These are phyloP conservation scores for Hepsetus odoe DNA, from an alignment of 2,113 vertebrate species.

Conservation along the genomic window DNA sequence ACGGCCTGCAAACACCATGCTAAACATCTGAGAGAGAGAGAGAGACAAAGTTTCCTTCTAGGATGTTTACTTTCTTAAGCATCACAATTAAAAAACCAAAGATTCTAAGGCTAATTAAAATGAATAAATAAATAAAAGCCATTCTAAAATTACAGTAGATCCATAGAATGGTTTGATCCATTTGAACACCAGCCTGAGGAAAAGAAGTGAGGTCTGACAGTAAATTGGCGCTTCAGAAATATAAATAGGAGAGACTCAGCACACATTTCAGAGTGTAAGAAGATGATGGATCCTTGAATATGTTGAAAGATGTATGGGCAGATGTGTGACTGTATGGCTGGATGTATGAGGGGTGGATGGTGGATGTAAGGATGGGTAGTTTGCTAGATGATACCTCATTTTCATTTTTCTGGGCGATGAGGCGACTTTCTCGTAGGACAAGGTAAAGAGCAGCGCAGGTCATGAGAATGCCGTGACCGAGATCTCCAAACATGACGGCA, in stretches of 20 bases:
- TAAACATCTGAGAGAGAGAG: conserved; percentile 84
- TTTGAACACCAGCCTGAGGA: neutral
- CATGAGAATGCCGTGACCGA: conserved; percentile 93
- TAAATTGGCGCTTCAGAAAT: neutral
- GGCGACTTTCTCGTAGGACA: conserved; percentile 89
- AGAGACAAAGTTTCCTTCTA: no score
- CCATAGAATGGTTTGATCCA: no score
- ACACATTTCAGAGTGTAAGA: neutral
- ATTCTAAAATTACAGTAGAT: no score
- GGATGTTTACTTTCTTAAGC: no score
- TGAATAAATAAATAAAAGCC: no score
- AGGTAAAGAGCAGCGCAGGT: conserved; percentile 92
- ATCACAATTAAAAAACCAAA: neutral
- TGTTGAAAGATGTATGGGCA: neutral
- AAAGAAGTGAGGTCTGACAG: neutral
- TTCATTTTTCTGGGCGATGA: conserved; percentile 92
- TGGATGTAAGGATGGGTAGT: conserved; percentile 10
- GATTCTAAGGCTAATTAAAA: no score
- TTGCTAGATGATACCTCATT: conserved; percentile 84
- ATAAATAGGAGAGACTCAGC: neutral
- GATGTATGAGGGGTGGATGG: conserved; percentile 8
- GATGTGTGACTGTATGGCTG: neutral
- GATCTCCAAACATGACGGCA: conserved; percentile 98
- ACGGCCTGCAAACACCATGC: conserved; percentile 90
- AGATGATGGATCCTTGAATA: no score